Base-by-base conservation (phyloP, 1,140 invertebrate genomes). In the Drosophila takahashii region DNA sequence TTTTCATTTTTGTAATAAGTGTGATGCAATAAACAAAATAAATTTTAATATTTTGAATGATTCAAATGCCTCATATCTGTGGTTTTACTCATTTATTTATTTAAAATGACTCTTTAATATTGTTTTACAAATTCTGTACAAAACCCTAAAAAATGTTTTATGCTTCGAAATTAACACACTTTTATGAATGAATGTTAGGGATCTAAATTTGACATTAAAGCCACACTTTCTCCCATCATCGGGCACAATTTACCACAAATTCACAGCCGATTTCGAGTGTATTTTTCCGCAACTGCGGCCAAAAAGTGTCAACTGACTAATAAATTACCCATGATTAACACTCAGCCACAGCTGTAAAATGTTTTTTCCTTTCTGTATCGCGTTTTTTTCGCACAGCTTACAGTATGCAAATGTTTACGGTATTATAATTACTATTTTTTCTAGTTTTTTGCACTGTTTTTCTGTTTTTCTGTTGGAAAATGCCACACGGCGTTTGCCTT, bases 361-460 rank as follows among this genome's bases (percentile, higher is more conserved):
- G 53, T 66, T 70, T 84, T 66, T 67, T 36, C 32, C 13, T 36
- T 16, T 18, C 3, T 5, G 47, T 53, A 39, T 69, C 42, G 27
- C 44, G n/a, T 47, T 42, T 52, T 66, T 57, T 45, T 77, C 42
- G 57, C 64, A 58, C 58, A 52, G 27, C 41, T 50, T 37, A 56
- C 54, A 75, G 37, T 81, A 77, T 78, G 78, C 70, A 81, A 81
- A 86, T 81, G 77, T 81, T 86, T 78, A 48, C 50, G 39, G 18
- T 54, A 45, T 77, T 65, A 53, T 67, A 44, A 81, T 64, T 81
- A 45, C 48, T 66, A 58, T 57, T 81, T 71, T 57, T 52, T 58
- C 18, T 22, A 48, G 42, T 62, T 48, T 59, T 13, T 18, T 13
- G 16, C 15, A 8, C 18, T 18, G 26, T 15, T 41, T 41, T 41